These are phyloP conservation scores for Bradypodion pumilum DNA, from an alignment of 2,797 vertebrate genomes.

Conservation along the genomic window DNA sequence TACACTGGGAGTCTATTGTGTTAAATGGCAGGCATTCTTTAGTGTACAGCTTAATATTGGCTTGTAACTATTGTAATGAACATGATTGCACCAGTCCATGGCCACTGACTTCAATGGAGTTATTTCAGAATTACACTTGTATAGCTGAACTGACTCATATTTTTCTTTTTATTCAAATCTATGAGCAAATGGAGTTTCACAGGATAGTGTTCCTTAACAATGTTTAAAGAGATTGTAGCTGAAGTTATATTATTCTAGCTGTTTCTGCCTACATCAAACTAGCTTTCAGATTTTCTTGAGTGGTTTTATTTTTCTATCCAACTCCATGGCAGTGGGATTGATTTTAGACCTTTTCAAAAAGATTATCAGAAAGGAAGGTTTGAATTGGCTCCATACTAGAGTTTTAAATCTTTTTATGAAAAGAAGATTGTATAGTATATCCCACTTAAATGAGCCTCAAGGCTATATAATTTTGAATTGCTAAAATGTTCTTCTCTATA, in stretches of 20 bases:
- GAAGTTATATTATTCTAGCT: conserved; percentile 59
- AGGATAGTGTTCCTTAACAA: conserved; percentile 40
- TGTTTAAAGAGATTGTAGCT: conserved; percentile 51
- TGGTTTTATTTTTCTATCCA: conserved; percentile 62
- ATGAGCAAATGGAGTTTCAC: conserved; percentile 30
- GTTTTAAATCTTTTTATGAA: conserved; percentile 36
- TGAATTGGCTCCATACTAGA: conserved; percentile 39
- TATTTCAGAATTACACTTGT: conserved; percentile 18
- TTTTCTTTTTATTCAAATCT: conserved; percentile 27
- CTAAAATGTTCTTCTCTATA: background rate
- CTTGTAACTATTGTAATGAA: conserved; percentile 34
- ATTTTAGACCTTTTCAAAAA: conserved; percentile 65
- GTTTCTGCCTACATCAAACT: too few relatives aligned
- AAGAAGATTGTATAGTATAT: conserved; percentile 32
- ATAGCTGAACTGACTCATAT: conserved; percentile 29
- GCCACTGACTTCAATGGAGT: conserved; percentile 37
- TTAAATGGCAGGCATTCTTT: conserved; percentile 18
- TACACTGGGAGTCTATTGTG: conserved; percentile 10
- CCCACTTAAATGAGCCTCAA: conserved; percentile 30
- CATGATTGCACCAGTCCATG: conserved; percentile 39
- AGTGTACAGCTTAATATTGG: conserved; percentile 20
- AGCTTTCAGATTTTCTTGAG: conserved; percentile 58
- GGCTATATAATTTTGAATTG: conserved; percentile 45
- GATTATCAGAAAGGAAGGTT: conserved; percentile 41
- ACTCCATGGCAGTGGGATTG: conserved; percentile 38